A percentile compares a stretch with the other conserved stretches of the same genome.
These are phyloP conservation scores for Heterohyrax brucei DNA, from an alignment of 2,797 vertebrate species.

Conservation along the genomic window DNA sequence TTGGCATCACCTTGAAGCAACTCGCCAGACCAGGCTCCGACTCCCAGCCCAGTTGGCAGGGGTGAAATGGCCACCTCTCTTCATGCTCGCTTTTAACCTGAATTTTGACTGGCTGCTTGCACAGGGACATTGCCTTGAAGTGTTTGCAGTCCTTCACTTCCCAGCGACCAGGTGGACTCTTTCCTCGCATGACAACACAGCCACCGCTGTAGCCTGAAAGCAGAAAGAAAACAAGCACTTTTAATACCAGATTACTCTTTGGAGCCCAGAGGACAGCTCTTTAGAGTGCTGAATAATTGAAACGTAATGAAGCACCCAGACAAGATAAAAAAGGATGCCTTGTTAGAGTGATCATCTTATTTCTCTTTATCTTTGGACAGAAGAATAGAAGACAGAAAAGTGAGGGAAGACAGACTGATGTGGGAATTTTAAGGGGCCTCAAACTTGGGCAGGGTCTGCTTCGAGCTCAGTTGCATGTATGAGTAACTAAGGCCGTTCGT, in stretches of 20 bases:
- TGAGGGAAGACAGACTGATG: constrained; percentile 55
- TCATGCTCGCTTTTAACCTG: constrained; percentile 88
- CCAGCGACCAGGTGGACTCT: constrained; percentile 93
- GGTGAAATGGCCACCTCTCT: constrained; percentile 90
- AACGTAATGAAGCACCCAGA: constrained; percentile 60
- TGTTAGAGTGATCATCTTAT: constrained; percentile 47
- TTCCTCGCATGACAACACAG: constrained; percentile 94
- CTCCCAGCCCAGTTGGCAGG: constrained; percentile 96
- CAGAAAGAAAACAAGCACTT: constrained; percentile 3
- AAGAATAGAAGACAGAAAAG: constrained; percentile 59
- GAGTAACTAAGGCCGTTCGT: not conserved
- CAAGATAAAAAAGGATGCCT: constrained; percentile 41
- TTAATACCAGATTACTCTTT: constrained; percentile 32
- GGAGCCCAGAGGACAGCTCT: constrained; percentile 12
- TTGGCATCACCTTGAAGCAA: constrained; percentile 95
- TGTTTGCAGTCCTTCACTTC: constrained; percentile 95
- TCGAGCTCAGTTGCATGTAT: constrained; percentile 51
- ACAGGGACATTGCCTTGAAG: constrained; percentile 95
- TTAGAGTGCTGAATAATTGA: constrained; percentile 56
- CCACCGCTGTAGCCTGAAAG: constrained; percentile 93
- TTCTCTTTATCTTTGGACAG: constrained; percentile 61
- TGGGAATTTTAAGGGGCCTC: not conserved
- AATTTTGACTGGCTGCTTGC: constrained; percentile 93
- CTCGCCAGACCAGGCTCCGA: constrained; percentile 91
- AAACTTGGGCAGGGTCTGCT: constrained; percentile 67